Base-by-base conservation (phyloP, 2,888 invertebrate genomes). In the Hirtodrosophila confusa region DNA sequence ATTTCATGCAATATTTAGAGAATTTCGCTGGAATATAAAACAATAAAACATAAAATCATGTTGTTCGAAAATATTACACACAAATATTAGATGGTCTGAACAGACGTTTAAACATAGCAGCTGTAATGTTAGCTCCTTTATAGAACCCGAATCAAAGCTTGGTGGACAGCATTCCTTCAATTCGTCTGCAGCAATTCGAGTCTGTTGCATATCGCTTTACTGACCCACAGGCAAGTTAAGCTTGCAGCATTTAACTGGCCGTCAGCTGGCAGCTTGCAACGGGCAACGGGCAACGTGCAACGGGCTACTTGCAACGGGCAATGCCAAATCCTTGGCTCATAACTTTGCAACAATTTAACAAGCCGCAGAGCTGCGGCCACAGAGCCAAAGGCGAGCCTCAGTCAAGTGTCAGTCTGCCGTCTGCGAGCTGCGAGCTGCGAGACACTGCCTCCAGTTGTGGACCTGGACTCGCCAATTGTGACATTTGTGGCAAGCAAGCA, bases 341-440 rank as follows among this genome's bases (percentile, higher is more conserved):
- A 83, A 83, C 69, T 86, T 80, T 74, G 77, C 83, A 47, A 77
- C 83, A 86, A 79, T 80, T 80, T 86, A 80, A 79, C 69, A 75
- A 80, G 80, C 75, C 66, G 70, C 75, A 78, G 41, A 66, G 47
- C 53, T 49, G 70, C 65, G 41, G 50, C 58, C 64, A 43, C 69
- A 69, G 54, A 66, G 31, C 58, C 58, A 48, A 43, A 65, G 57
- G 44, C 67, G 62, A 44, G 47, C 54, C 54, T 66, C 41, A 55
- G 47, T 65, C 56, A 69, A 82, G 76, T 73, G 74, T 63, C 60
- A 77, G 66, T 68, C 48, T 44, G 51, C 37, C n/a, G 57, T 49
- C 51, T 50, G 7, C 31, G 7, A 31, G 27, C 6, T 31, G 7
- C 39, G 50, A 9, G 39, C 51, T n/a, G 7, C 51, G 33, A 50